A percentile compares a stretch with the other conserved stretches of the same genome.
Evolutionary conservation across 2,797 vertebrate species (phyloP).

Genomic region (Trachurus trachurus): DNA sequence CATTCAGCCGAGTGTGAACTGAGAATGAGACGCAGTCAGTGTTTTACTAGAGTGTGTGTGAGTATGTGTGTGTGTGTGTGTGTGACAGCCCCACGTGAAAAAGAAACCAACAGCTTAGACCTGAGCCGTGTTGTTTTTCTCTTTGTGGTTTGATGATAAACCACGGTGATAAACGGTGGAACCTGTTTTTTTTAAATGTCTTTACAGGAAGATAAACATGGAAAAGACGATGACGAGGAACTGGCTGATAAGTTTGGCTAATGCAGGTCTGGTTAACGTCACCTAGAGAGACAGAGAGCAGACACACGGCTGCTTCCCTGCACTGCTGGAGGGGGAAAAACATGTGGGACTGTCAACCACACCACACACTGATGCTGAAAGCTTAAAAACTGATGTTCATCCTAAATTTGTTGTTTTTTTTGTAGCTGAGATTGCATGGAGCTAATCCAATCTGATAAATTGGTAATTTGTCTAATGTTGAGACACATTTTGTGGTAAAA

Average conservation of each 20-base stretch:
- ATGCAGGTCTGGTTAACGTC: not conserved
- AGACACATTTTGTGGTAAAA: not conserved
- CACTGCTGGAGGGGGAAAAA: not conserved
- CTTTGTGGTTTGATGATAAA: too few relatives aligned
- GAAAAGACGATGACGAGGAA: not conserved
- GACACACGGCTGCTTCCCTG: not conserved
- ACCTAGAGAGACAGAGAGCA: not conserved
- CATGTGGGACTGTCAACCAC: not conserved
- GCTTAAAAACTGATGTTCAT: not conserved
- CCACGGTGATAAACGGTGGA: not conserved
- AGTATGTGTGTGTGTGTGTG: too few relatives aligned
- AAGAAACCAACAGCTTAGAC: not conserved
- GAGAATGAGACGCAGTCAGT: constrained; percentile 1
- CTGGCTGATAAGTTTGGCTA: not conserved
- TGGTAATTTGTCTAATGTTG: not conserved
- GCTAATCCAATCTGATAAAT: not conserved
- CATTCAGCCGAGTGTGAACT: not conserved
- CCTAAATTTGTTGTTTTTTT: not conserved
- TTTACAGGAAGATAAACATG: not conserved
- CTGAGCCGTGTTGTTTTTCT: not conserved
- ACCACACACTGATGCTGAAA: not conserved
- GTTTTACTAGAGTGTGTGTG: not conserved
- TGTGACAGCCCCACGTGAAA: not conserved
- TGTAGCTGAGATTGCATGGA: not conserved
- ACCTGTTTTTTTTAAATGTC: not conserved